Conservation (phyloP, 2,797 vertebrate genomes). For the Buphagus erythrorhynchus region DNA sequence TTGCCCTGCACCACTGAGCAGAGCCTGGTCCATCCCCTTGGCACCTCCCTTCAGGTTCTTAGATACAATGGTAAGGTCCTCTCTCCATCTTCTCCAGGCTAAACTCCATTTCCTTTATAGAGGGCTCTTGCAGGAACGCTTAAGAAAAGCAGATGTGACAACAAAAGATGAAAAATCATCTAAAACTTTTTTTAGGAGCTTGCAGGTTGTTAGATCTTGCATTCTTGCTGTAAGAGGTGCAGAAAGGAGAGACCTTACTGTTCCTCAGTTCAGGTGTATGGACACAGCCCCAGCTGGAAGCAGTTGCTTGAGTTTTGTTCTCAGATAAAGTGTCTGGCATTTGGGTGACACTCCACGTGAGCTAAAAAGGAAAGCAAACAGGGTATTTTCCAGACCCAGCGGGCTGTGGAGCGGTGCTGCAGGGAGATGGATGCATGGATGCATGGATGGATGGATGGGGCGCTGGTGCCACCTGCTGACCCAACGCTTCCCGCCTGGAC, state of each 20-base stretch:
- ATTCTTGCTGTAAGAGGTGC: background rate
- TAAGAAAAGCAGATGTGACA: accelerated
- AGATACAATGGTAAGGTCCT: too few species aligned
- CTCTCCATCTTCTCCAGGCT: background rate
- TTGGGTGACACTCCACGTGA: accelerated
- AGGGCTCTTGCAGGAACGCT: background rate
- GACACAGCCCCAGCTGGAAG: background rate
- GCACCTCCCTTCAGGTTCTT: background rate
- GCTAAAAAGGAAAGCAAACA: background rate
- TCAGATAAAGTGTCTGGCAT: background rate
- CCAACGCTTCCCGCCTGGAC: accelerated
- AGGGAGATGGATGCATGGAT: background rate
- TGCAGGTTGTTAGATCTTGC: background rate
- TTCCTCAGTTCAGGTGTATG: accelerated
- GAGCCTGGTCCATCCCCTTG: background rate
- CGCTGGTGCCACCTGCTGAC: conserved; percentile 18
- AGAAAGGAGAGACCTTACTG: background rate
- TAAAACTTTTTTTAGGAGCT: background rate
- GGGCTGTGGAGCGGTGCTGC: accelerated
- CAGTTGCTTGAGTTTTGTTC: background rate
- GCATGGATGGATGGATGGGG: background rate
- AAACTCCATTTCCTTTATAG: background rate
- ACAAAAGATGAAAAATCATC: background rate
- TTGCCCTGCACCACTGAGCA: background rate
- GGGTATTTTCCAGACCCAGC: background rate